Evolutionary conservation across 2,113 vertebrate species (phyloP).

Genomic region (Antechinus flavipes): DNA sequence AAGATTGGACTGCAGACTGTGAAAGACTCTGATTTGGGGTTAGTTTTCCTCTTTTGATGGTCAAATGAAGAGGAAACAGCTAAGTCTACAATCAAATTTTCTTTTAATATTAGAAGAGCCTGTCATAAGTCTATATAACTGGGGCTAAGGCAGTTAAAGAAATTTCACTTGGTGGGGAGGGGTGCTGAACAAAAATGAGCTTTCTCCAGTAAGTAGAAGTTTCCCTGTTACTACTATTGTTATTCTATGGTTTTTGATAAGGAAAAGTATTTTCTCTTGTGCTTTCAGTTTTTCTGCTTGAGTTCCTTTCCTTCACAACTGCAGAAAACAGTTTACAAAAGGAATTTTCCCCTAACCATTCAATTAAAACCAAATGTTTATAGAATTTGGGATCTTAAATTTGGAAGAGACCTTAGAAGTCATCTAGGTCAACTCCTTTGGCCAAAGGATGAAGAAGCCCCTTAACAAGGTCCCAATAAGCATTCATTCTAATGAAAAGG

Average conservation of each 20-base stretch:
- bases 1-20: background rate
- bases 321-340: background rate
- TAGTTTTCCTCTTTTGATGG: background rate
- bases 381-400: background rate
- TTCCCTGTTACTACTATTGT: background rate
- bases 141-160: background rate
- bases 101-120: background rate
- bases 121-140: background rate
- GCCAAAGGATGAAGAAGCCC: background rate
- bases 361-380: background rate
- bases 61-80: background rate
- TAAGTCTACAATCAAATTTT: background rate
- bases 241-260: background rate
- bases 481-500: background rate
- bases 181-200: background rate
- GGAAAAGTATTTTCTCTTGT: constrained; percentile 6
- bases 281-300: background rate
- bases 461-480: too few species aligned
- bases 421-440: background rate
- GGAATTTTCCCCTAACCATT: background rate
- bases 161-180: background rate
- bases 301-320: background rate
- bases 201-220: background rate
- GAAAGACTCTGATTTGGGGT: background rate
- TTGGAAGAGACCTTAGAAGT: background rate